Base-by-base conservation (phyloP, 2,888 invertebrate species). In the Dryobotodes eremita region DNA sequence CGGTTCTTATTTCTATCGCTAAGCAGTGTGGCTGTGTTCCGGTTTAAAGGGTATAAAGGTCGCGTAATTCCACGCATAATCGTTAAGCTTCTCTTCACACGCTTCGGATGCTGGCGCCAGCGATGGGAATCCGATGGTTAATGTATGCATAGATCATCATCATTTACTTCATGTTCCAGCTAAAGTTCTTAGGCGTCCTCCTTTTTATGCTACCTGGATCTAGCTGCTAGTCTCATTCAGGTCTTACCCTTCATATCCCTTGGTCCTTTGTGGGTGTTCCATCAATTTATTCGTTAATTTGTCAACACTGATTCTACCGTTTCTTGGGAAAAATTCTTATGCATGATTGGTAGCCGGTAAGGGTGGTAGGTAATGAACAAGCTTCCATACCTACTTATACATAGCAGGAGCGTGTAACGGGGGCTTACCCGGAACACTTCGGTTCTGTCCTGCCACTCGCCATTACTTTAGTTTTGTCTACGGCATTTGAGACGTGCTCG, bases 401-500 rank as follows among this genome's bases (percentile, higher is more conserved):
- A 7, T 31, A 46, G n/a, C 23, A 31, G 8, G 36, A 57, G 8
- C 57, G 26, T 59, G 50, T 61, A 50, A 48, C 17, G 2, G 79
- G 76, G 76, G 10, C 48, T 57, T 82, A 65, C 50, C 77, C 77
- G 77, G 42, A 36, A 23, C 26, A 31, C 36, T 1, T 36, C 17
- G 20, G n/a, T 23, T 72, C 57, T 11, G 31, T 61, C 46, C n/a
- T 20, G 17, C 66, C 66, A 66, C 50, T 82, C 65, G 17, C 48
- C 26, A 69, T 71, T 62, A 55, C 23, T 84, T 57, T 76, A 26
- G 86, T 72, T 83, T 71, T 42, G 70, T 82, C 78, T 86, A 72
- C 55, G n/a, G 31, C 36, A 61, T 75, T 62, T 50, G 85, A 75
- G 59, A 48, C 68, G 70, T 59, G 50, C 68, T 68, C 20, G n/a